phyloP scores from a whole-genome alignment of 2,797 vertebrate species.

The Phalloptychus januarius region DNA sequence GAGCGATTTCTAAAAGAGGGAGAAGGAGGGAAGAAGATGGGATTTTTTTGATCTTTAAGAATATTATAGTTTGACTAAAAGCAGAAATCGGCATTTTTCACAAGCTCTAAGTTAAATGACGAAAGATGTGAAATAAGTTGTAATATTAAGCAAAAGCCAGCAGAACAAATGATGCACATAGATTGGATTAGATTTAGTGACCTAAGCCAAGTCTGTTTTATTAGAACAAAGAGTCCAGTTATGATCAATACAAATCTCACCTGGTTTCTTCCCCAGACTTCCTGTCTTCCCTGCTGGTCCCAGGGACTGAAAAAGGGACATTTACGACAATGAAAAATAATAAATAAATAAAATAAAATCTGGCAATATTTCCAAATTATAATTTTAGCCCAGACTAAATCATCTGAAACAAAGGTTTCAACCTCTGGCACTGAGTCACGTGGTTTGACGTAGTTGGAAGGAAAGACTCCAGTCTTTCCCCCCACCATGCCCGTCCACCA shows the following conservation, averaged over 20 bases:
- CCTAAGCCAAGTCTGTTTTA: background rate
- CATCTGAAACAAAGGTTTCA: conserved; percentile 5
- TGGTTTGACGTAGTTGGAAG: conserved; percentile 97
- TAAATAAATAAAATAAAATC: background rate
- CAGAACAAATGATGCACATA: background rate
- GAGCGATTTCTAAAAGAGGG: conserved; percentile 89
- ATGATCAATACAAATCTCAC: conserved; percentile 71
- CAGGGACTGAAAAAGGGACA: conserved; percentile 79
- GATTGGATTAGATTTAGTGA: background rate
- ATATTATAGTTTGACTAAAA: background rate
- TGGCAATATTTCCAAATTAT: background rate
- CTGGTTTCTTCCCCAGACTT: conserved; percentile 98
- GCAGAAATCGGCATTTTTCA: background rate
- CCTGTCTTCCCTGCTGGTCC: conserved; percentile 94
- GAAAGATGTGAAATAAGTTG: background rate
- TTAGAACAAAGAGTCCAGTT: background rate
- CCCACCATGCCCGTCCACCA: conserved; percentile 96
- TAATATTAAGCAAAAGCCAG: background rate
- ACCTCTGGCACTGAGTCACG: conserved; percentile 86
- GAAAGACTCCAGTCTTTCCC: conserved; percentile 95
- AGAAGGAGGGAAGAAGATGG: background rate
- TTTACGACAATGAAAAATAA: background rate
- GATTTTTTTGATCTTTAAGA: background rate
- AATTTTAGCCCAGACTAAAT: background rate
- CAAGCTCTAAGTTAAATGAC: too few species aligned